Evolutionary conservation across 2,113 vertebrate species (phyloP).

Genomic region (Papio anubis): DNA sequence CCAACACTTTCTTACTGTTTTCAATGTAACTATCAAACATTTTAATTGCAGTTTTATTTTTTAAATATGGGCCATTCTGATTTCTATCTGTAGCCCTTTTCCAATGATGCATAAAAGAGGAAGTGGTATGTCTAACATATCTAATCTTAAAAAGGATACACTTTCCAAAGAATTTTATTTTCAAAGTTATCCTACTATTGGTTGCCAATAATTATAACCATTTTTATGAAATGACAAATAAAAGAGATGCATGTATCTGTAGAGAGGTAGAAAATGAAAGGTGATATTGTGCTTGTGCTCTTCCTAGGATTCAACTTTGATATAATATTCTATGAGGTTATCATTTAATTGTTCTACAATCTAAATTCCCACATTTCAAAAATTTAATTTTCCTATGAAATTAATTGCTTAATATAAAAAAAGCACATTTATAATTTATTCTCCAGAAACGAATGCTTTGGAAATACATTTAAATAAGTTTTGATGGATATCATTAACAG

Average conservation of each 20-base stretch:
- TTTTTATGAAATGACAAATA: conserved; percentile 1
- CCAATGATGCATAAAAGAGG: background rate
- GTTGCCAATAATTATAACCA: background rate
- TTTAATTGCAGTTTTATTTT: conserved; percentile 15
- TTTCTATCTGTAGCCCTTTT: background rate
- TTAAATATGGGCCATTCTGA: background rate
- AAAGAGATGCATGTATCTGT: background rate
- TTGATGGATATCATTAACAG: background rate
- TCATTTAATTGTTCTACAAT: background rate
- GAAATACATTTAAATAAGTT: conserved; percentile 10
- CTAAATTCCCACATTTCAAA: background rate
- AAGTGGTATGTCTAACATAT: background rate
- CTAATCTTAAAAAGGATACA: background rate
- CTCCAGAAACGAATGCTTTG: background rate
- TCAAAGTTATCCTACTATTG: background rate
- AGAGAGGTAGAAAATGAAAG: background rate
- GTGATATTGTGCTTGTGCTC: background rate
- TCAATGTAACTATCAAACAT: background rate
- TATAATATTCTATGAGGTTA: background rate
- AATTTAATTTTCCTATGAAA: background rate
- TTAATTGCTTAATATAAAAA: conserved; percentile 30
- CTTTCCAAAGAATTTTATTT: background rate
- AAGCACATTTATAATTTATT: background rate
- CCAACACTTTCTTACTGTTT: background rate
- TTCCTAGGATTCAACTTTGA: background rate